Evolutionary conservation across 2,797 vertebrate species (phyloP), one percentile per base, ranked within the genome.

Genomic region (Psittacula derbiana): DNA sequence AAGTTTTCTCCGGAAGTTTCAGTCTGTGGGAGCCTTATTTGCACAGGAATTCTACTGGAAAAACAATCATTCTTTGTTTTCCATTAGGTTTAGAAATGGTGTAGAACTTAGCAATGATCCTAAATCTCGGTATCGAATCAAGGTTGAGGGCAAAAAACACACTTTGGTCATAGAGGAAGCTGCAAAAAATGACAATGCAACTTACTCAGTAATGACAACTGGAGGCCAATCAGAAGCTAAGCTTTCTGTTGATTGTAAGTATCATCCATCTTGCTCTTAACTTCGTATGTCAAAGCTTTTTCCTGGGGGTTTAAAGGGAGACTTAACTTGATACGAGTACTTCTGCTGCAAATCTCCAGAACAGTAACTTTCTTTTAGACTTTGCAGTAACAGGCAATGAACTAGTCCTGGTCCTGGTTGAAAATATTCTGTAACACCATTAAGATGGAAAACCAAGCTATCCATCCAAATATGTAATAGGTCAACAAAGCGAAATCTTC

Each of bases 1-100:
- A 80, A 61, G 17, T 44, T 46, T 73, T 91, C 55, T 58, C 60
- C 76, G 41, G 25, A 57, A 66, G 20, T 52, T 80, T 70, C 43
- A 50, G 2, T 60, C 17, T 14, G 4, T 17, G 11, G 12, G 30
- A 86, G 4, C 49, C 41, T 66, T 47, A 73, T 33, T 61, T 83
- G 40, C 31, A 33, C 13, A 49, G 47, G 24, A 64, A 1, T 40
- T 82, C 19, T 44, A 50, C 1, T 27, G 27, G 33, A 71, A 91
- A 74, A 81, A 46, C 69, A 49, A 88, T 75, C 8, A 71, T 40
- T 74, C 49, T 76, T 86, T 90, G 25, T 31, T 90, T 71, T 80
- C 85, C 36, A 25, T 71, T 88, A 99, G 99, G 99, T 98, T 99
- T 98, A 99, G 99, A 97, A 99, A 99, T 30, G 99, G 99, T 2